Conservation (phyloP, 2,113 vertebrate species). For the Crypturellus undulatus region DNA sequence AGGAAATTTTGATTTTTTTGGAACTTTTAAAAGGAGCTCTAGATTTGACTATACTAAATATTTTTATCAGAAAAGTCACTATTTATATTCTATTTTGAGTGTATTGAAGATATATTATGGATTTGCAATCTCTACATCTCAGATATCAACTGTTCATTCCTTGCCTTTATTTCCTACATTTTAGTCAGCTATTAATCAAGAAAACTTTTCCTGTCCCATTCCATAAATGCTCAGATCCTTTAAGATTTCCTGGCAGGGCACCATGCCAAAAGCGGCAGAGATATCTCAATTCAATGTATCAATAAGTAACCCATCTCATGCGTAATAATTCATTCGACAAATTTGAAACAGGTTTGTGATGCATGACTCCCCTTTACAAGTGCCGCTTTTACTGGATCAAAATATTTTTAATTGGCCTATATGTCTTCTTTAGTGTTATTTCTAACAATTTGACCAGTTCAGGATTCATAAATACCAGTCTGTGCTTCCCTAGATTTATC, state of each 20-base stretch:
- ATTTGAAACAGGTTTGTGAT: background rate
- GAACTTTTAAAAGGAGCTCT: background rate
- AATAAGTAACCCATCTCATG: background rate
- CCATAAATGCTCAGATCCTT: background rate
- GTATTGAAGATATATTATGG: background rate
- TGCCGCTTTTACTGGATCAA: background rate
- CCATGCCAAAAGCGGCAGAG: background rate
- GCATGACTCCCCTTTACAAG: background rate
- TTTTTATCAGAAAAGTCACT: background rate
- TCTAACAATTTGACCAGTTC: background rate
- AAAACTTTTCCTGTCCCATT: background rate
- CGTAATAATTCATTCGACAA: background rate
- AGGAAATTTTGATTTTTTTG: background rate
- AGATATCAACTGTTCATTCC: background rate
- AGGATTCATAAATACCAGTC: background rate
- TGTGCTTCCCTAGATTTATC: background rate
- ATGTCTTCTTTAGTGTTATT: background rate
- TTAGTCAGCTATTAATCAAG: background rate
- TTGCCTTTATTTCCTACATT: background rate
- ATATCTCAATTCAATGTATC: background rate
- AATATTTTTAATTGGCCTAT: background rate
- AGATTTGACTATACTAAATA: background rate
- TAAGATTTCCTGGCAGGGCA: background rate
- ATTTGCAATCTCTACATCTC: rapidly evolving
- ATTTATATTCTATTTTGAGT: background rate